These are phyloP conservation scores for Platycnemis pennipes DNA, from an alignment of 2,888 invertebrate genomes.

Conservation along the genomic window DNA sequence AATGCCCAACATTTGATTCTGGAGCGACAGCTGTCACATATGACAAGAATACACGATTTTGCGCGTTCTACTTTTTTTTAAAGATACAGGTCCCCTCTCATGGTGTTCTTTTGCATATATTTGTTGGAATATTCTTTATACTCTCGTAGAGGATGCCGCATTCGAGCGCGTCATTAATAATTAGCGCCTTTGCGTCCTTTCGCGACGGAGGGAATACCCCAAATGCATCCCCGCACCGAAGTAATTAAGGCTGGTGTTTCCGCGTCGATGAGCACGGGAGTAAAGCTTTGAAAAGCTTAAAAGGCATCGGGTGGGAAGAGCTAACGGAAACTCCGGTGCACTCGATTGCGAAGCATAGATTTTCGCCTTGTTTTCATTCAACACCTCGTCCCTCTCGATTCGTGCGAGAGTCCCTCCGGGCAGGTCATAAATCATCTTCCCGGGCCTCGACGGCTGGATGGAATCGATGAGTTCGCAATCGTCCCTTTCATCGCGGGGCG, in stretches of 20 bases:
- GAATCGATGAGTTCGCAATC: slow-evolving; percentile 27
- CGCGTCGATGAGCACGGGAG: background rate
- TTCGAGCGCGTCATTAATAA: background rate
- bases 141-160: background rate
- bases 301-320: background rate
- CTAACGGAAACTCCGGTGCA: background rate
- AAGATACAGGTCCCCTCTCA: no score
- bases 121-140: no score
- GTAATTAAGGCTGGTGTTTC: slow-evolving; percentile 20
- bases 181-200: background rate
- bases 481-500: background rate
- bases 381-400: background rate
- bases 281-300: slow-evolving; percentile 15
- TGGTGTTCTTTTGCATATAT: no score
- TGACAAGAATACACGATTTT: no score
- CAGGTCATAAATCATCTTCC: slow-evolving; percentile 21
- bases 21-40: no score
- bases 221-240: background rate
- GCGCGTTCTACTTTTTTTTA: no score
- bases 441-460: background rate
- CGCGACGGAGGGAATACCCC: background rate
- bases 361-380: slow-evolving; percentile 26
- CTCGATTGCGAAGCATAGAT: background rate
- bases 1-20: no score
- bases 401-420: background rate